A percentile compares a stretch with the other conserved stretches of the same genome.
Evolutionary conservation across 1,140 invertebrate species (phyloP).

Genomic region (Euwallacea fornicatus): DNA sequence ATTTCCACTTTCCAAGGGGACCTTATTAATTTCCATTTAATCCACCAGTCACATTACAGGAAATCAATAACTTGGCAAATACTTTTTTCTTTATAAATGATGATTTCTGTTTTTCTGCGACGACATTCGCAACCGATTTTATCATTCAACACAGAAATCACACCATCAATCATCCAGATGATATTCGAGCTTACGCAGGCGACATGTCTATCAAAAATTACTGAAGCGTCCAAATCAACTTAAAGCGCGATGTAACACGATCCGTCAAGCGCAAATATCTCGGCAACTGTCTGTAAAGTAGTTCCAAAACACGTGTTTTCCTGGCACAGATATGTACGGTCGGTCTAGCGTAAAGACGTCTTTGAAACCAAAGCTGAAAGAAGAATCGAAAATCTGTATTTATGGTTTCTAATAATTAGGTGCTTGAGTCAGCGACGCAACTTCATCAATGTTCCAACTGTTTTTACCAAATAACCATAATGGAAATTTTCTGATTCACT

Average conservation of each 20-base stretch:
- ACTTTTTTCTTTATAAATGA: no score
- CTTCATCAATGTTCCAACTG: no score
- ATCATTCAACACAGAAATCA: no score
- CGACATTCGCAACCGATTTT: no score
- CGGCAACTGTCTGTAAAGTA: conserved; percentile 7
- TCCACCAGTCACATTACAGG: no score
- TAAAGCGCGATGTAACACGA: conserved; percentile 1
- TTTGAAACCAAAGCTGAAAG: background rate
- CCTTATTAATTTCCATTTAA: no score
- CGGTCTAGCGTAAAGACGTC: conserved; percentile 20
- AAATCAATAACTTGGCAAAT: no score
- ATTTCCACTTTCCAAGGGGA: no score
- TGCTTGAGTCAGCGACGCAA: no score
- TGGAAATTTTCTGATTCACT: background rate
- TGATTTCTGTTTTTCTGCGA: no score
- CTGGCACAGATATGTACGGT: conserved; percentile 10
- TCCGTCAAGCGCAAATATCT: conserved; percentile 10
- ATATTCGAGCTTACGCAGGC: background rate
- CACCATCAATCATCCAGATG: background rate
- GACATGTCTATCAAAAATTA: conserved; percentile 16
- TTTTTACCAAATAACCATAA: background rate
- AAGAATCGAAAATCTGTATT: background rate
- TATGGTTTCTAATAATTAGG: no score
- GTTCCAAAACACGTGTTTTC: conserved; percentile 15
- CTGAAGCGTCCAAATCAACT: conserved; percentile 6